These are phyloP conservation scores for Rhadinocentrus ornatus DNA, from an alignment of 2,797 vertebrate genomes.

Conservation along the genomic window DNA sequence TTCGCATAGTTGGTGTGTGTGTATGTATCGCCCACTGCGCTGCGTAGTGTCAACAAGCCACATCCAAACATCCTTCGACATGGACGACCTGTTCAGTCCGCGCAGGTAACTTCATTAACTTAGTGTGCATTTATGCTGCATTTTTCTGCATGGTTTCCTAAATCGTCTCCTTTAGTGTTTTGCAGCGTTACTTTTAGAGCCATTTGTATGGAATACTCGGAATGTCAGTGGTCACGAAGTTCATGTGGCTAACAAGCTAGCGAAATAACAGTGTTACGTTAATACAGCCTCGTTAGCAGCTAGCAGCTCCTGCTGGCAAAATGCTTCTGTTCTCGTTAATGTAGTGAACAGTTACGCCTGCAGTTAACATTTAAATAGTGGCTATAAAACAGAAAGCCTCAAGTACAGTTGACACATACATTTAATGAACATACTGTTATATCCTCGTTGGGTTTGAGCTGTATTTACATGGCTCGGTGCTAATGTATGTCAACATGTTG, in stretches of 20 bases:
- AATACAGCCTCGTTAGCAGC: conserved; percentile 65
- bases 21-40: conserved; percentile 79
- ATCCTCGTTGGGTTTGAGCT: conserved; percentile 24
- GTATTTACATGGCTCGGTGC: conserved; percentile 41
- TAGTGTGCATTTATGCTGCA: not conserved
- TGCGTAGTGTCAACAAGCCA: conserved; percentile 87
- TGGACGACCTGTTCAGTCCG: conserved; percentile 97
- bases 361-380: not conserved
- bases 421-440: conserved; percentile 29
- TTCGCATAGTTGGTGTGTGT: conserved; percentile 81
- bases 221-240: conserved; percentile 80
- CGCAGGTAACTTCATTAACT: conserved; percentile 90
- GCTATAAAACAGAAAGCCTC: not conserved
- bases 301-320: conserved; percentile 43
- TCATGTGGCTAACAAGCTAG: conserved; percentile 80
- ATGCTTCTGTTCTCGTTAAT: conserved; percentile 10
- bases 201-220: conserved; percentile 48
- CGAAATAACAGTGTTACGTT: conserved; percentile 61
- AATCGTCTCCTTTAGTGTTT: not conserved
- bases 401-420: conserved; percentile 9
- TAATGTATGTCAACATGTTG: conserved; percentile 53
- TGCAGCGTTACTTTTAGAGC: conserved; percentile 35
- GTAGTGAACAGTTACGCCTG: not conserved
- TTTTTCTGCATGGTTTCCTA: not conserved
- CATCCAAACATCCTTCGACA: conserved; percentile 87